These are phyloP conservation scores for Athene cunicularia DNA, from an alignment of 2,113 vertebrate species.

Conservation along the genomic window DNA sequence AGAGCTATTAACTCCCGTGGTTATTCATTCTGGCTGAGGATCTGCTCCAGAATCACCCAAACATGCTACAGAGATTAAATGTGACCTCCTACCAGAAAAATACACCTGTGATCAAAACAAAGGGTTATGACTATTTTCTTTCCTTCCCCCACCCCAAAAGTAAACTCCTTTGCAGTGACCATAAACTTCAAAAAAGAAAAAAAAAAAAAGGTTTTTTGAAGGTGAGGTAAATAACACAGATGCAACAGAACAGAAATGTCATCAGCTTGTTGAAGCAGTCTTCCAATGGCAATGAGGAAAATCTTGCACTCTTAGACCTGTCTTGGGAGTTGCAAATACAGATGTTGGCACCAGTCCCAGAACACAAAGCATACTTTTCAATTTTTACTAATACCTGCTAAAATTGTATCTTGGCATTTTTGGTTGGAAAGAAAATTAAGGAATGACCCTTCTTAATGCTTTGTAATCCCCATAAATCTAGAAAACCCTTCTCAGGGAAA, in stretches of 20 bases:
- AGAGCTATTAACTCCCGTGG: background rate
- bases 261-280: background rate
- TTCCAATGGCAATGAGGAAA: background rate
- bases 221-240: background rate
- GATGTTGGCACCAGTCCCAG: constrained; percentile 39
- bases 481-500: constrained; percentile 2
- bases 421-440: constrained; percentile 56
- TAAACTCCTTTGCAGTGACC: background rate
- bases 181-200: background rate
- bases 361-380: constrained; percentile 29
- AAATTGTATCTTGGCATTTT: constrained; percentile 44
- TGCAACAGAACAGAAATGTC: background rate
- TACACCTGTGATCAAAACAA: constrained; percentile 20
- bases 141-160: background rate
- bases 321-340: constrained; percentile 34
- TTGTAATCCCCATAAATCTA: constrained; percentile 60
- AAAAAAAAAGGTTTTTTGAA: background rate
- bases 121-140: background rate
- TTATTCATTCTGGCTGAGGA: background rate
- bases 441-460: constrained; percentile 30
- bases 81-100: background rate
- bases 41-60: background rate
- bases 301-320: constrained; percentile 5
- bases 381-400: constrained; percentile 67
- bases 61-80: background rate